Conservation (phyloP, 2,797 vertebrate genomes). For the Tinamus major region DNA sequence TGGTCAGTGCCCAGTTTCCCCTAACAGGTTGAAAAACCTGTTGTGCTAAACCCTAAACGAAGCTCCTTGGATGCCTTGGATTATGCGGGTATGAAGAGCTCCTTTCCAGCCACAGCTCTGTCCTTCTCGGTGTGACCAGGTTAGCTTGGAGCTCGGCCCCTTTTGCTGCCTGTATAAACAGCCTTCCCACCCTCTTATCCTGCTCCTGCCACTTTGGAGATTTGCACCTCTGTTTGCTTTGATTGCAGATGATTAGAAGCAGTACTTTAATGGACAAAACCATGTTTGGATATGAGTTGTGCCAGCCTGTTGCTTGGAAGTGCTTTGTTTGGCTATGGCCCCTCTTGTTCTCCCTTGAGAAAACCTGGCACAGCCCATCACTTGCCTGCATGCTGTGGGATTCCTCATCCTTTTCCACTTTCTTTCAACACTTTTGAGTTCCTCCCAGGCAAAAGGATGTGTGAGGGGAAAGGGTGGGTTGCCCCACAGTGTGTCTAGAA, state of each 20-base stretch:
- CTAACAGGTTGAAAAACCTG: neutral
- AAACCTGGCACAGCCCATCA: neutral
- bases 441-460: neutral
- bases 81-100: neutral
- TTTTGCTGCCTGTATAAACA: neutral
- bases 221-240: neutral
- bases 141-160: neutral
- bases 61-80: neutral
- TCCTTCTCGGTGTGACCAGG: neutral
- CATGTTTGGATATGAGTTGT: neutral
- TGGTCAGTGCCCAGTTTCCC: neutral
- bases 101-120: neutral
- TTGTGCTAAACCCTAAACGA: neutral
- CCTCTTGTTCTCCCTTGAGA: neutral
- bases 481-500: neutral
- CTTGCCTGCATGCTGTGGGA: neutral
- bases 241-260: neutral
- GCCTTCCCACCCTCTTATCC: neutral
- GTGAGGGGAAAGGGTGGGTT: neutral
- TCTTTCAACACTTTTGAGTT: neutral
- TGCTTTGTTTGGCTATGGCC: rapidly evolving
- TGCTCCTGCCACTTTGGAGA: neutral
- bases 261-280: neutral
- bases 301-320: neutral
- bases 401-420: neutral